Conservation (phyloP, 2,888 invertebrate genomes). For the Nowickia ferox region DNA sequence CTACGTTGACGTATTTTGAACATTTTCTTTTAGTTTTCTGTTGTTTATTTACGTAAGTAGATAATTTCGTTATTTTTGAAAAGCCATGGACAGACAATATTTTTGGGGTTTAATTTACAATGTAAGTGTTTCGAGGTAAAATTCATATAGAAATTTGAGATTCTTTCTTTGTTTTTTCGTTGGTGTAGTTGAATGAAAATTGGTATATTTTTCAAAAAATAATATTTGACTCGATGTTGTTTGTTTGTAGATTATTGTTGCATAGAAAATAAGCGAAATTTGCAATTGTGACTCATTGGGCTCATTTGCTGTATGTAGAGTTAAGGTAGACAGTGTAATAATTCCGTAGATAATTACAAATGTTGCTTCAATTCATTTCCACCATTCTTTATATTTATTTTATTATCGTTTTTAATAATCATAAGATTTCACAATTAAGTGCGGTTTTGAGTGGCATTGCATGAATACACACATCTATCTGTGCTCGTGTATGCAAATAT, state of each 20-base stretch:
- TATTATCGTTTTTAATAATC: constrained; percentile 30
- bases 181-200: constrained; percentile 4
- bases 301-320: constrained; percentile 25
- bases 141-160: constrained; percentile 23
- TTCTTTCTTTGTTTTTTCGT: constrained; percentile 13
- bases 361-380: constrained; percentile 1
- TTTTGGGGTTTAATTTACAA: too few relatives aligned
- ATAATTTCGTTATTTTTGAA: background rate
- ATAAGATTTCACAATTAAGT: constrained; percentile 53
- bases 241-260: constrained; percentile 48
- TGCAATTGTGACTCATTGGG: background rate
- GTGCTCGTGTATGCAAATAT: too few relatives aligned
- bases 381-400: constrained; percentile 27
- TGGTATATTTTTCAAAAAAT: constrained; percentile 28
- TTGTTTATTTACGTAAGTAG: background rate
- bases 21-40: constrained; percentile 52
- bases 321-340: constrained; percentile 38
- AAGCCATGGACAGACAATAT: constrained; percentile 1
- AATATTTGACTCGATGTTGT: constrained; percentile 28
- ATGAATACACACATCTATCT: constrained; percentile 8
- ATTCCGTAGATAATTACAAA: constrained; percentile 25
- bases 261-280: constrained; percentile 12
- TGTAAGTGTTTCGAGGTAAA: constrained; percentile 16
- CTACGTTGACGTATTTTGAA: constrained; percentile 84
- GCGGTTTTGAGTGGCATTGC: constrained; percentile 7